Evolutionary conservation across 2,113 vertebrate genomes (phyloP).

Genomic region (Caretta caretta): DNA sequence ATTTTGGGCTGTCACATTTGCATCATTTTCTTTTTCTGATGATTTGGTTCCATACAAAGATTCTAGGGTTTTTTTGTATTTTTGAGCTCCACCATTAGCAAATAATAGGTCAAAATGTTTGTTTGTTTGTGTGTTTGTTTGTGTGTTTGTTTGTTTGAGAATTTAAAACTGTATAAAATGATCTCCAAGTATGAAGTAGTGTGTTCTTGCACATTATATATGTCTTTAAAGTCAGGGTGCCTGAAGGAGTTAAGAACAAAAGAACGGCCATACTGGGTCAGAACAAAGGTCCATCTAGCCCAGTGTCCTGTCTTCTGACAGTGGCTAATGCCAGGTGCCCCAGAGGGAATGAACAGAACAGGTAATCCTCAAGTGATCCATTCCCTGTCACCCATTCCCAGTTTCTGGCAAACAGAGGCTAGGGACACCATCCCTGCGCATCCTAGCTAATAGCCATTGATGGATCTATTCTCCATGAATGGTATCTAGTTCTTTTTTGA

Average conservation of each 20-base stretch:
- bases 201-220: neutral
- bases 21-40: neutral
- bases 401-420: too few relatives aligned
- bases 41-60: neutral
- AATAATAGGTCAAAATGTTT: neutral
- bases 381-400: too few relatives aligned
- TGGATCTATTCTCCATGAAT: too few relatives aligned
- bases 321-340: too few relatives aligned
- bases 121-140: neutral
- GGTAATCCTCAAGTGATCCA: too few relatives aligned
- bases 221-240: neutral
- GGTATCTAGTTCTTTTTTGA: too few relatives aligned
- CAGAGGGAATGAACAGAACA: too few relatives aligned
- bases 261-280: too few relatives aligned
- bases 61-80: neutral
- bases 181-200: neutral
- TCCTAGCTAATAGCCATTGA: too few relatives aligned
- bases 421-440: too few relatives aligned
- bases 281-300: too few relatives aligned
- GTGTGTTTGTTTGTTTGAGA: neutral
- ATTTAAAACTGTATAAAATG: neutral
- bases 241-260: neutral
- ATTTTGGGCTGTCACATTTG: neutral
- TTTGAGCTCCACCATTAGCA: neutral
- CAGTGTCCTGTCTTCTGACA: too few relatives aligned